Conservation (phyloP, 2,888 invertebrate species). For the Cephus sareptanus region DNA sequence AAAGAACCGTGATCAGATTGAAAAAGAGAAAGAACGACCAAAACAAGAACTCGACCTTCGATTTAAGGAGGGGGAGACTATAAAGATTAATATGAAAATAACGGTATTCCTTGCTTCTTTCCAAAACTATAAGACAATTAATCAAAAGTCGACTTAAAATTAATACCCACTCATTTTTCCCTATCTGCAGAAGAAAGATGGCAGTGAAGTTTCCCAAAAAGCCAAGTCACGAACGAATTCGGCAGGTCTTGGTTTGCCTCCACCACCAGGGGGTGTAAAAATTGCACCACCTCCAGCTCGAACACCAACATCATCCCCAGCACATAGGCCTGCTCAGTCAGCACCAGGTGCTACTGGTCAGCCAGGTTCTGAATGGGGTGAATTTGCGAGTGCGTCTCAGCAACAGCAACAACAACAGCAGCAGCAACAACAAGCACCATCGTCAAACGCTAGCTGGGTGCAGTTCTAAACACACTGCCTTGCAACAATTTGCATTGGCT, state of each 20-base stretch:
- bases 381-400: constrained; percentile 72
- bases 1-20: constrained; percentile 83
- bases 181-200: constrained; percentile 83
- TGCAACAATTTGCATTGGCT: not conserved
- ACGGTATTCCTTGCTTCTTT: constrained; percentile 72
- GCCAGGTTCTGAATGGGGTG: constrained; percentile 79
- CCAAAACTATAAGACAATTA: constrained; percentile 71
- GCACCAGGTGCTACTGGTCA: constrained; percentile 62
- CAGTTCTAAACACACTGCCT: constrained; percentile 55
- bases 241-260: constrained; percentile 76
- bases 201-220: constrained; percentile 78
- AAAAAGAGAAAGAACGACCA: constrained; percentile 82
- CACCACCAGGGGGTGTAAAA: constrained; percentile 83
- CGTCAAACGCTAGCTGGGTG: constrained; percentile 64
- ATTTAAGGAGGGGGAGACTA: constrained; percentile 99
- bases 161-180: constrained; percentile 23
- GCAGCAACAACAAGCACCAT: constrained; percentile 35
- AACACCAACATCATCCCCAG: constrained; percentile 78
- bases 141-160: constrained; percentile 7
- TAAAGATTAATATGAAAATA: constrained; percentile 98
- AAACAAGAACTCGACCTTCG: constrained; percentile 90
- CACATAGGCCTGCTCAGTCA: constrained; percentile 74
- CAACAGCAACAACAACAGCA: constrained; percentile 40
- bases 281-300: constrained; percentile 81
- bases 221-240: constrained; percentile 72